Evolutionary conservation across 2,888 invertebrate species (phyloP), one percentile per base, ranked within the genome.

Genomic region (Lasioglossum pauxillum): DNA sequence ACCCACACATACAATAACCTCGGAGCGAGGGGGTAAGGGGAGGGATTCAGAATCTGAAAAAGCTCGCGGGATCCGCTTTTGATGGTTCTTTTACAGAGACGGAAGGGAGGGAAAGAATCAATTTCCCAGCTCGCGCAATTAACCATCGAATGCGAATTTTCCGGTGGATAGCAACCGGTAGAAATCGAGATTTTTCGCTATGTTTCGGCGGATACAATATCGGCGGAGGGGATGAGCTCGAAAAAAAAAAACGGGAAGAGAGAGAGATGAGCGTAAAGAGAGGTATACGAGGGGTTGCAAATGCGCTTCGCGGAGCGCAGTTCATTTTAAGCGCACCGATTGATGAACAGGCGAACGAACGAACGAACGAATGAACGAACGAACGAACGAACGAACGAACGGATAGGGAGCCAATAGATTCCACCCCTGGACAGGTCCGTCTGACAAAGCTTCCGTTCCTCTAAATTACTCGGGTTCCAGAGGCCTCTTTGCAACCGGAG

Each of bases 241-340:
- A 2, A n/a, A 64, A 31, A n/a, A n/a, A 64, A 5, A 2, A 7
- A 8, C 7, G 8, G 0, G 31, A 31, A 67, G 16, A 35, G 27
- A 31, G 10, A 5, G 53, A 35, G 27, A n/a, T 27, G 64, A 46
- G 41, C 60, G 53, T 74, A 80, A 71, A 64, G 73, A 72, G 41
- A 53, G 53, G 57, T 19, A 76, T 67, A 44, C 44, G 53, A 35
- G 75, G 53, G 64, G 41, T n/a, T 75, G 64, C 4, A 87, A 86
- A 80, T 78, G 83, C 80, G 80, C 75, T 76, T n/a, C 60, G 44
- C 41, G 75, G 57, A 75, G 76, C 72, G 64, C 79, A 72, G 82
- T 87, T 87, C 86, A 86, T 81, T 86, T 83, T 80, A 83, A 80
- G 78, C 67, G 83, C 89, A 82, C 90, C 90, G 92, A 92, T 90